Conservation (phyloP, 2,113 vertebrate species). For the Rousettus leschenaultii region DNA sequence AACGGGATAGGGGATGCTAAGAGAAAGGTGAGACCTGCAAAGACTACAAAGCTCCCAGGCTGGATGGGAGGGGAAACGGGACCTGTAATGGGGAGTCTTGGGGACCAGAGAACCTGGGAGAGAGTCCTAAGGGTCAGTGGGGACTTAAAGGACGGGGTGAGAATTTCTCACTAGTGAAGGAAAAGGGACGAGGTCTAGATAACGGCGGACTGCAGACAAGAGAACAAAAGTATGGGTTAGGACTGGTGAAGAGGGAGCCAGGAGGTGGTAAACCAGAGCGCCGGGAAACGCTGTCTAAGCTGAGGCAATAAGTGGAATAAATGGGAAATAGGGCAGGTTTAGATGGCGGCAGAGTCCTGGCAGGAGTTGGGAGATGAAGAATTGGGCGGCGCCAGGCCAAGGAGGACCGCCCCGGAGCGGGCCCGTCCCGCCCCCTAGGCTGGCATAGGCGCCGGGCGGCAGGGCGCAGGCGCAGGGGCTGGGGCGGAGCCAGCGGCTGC, state of each 20-base stretch:
- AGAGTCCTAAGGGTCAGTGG: neutral
- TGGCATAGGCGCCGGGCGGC: neutral
- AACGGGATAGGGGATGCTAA: neutral
- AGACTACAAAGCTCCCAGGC: neutral
- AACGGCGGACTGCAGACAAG: neutral
- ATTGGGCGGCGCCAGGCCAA: neutral
- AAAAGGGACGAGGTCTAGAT: neutral
- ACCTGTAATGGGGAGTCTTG: neutral
- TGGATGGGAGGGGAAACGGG: neutral
- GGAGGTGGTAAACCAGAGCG: neutral
- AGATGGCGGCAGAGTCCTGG: neutral
- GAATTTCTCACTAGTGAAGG: neutral
- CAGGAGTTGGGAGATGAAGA: fast-evolving
- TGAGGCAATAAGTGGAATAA: neutral
- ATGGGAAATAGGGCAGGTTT: neutral
- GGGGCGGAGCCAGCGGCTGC: conserved; percentile 83
- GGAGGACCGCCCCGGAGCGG: fast-evolving
- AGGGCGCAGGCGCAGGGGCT: conserved; percentile 60
- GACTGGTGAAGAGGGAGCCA: neutral
- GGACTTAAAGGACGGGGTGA: neutral
- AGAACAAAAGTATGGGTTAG: neutral
- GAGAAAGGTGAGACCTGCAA: neutral
- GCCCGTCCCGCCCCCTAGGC: neutral
- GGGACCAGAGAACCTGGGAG: neutral
- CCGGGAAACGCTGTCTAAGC: neutral